Evolutionary conservation across 1,140 invertebrate species (phyloP), one percentile per base, ranked within the genome.

Genomic region (Saccostrea glomerata): DNA sequence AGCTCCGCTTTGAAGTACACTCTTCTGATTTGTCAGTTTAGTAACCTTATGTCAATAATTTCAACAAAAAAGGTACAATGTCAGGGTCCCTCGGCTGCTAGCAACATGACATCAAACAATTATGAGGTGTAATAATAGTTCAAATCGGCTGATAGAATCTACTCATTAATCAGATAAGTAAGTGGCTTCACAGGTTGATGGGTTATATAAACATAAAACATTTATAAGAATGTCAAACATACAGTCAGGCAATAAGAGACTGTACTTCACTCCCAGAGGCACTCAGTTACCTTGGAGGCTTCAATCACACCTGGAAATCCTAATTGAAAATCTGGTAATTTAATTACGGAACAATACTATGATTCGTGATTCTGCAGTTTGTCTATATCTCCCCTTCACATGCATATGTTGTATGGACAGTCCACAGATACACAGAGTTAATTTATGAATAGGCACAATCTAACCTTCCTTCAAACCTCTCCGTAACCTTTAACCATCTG

Each of bases 301-400:
- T 77, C 30, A 30, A 77, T 77, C 25, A 77, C 70, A 25, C 13
- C 70, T 77, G 70, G 13, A 36, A 77, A 77, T 25, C n/a, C 25
- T 77, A 77, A 77, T 77, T 77, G 70, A 77, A 77, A 77, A 40
- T 77, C 70, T 77, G 70, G 70, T 77, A 23, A 77, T 77, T 77
- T 77, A 77, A 77, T 77, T 77, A 36, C 11, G 12, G 25, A 77
- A 30, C 70, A 77, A 77, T 77, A 77, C 70, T 40, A 77, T 12
- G 25, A 25, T 77, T 36, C 30, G 25, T 77, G 70, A 77, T 30
- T 25, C 5, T 30, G 70, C 70, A 36, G 23, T 77, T 77, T 77
- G 25, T 77, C 70, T 36, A 9, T 20, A 77, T 77, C 70, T 77
- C 25, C 25, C 23, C 30, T 77, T 77, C 23, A 77, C 70, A 77